Percentiles rank a stretch among this genome's conserved stretches.
Conservation (phyloP, 2,797 vertebrate species). For the Thamnophis elegans region DNA sequence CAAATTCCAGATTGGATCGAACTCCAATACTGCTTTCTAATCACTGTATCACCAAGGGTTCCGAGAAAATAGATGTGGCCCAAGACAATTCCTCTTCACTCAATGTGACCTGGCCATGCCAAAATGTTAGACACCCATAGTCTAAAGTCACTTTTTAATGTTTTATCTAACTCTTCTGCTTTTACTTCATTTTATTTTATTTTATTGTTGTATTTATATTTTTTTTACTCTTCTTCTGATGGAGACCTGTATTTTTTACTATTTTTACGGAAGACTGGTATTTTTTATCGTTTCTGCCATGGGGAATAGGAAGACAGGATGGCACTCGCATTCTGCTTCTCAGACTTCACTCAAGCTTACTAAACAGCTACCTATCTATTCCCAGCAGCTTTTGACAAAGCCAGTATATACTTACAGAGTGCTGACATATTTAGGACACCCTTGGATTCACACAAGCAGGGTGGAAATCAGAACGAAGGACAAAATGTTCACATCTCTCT, state of each 20-base stretch:
- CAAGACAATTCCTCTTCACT: background rate
- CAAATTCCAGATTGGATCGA: background rate
- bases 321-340: background rate
- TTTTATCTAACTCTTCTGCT: background rate
- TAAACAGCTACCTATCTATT: background rate
- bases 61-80: background rate
- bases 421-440: background rate
- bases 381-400: background rate
- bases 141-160: background rate
- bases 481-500: background rate
- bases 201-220: background rate
- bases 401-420: background rate
- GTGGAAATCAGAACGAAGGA: background rate
- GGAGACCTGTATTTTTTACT: background rate
- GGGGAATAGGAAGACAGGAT: background rate
- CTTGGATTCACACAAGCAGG: background rate
- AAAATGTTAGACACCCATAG: background rate
- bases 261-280: background rate
- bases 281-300: background rate
- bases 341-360: background rate
- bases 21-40: background rate
- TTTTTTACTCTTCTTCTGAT: background rate
- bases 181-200: background rate
- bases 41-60: background rate
- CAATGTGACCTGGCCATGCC: background rate